Base-by-base conservation (phyloP, 2,888 invertebrate genomes). In the Sylvicola cinctus region DNA sequence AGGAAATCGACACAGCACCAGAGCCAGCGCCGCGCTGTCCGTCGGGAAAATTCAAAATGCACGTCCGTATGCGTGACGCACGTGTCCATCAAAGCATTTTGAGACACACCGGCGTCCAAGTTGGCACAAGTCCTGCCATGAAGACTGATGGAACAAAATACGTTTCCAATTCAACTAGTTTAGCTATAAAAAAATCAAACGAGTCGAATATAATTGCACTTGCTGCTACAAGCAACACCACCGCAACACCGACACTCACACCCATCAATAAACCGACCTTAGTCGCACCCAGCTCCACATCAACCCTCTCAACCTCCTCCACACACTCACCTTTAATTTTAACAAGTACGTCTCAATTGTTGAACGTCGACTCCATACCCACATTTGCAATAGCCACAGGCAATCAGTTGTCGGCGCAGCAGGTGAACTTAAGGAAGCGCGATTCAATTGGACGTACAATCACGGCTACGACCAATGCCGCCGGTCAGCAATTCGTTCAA, bases 1-100 rank as follows among this genome's bases (percentile, higher is more conserved):
- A 76, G 49, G 70, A 76, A 51, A 68, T 74, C 38, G 73, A 73
- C 47, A 57, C 51, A 33, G 52, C 63, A 32, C 65, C 72, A 11
- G 63, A 66, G 34, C 58, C 64, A 30, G 63, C 71, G 30, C 71
- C 75, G 11, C 60, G 66, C 33, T 72, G 70, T 48, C 74, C 77
- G 12, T 61, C 68, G 25, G 71, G 72, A 5, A 68, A 69, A 47
- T 64, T 74, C 39, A 70, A 69, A 48, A 65, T 74, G 32, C 66
- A 69, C 38, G 62, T 74, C 40, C 50, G 60, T 45, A 45, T 64
- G 45, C 48, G 58, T 47, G 51, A 59, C 54, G 43, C 52, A 10
- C 47, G 50, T 36, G 43, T 57, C 34, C 56, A 55, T 38, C 48
- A 55, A 32, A 50, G 48, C 32, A 45, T 56, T 31, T 42, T 42